Evolutionary conservation across 2,113 vertebrate genomes (phyloP), one percentile per base, ranked within the genome.

Genomic region (Struthidea cinerea): DNA sequence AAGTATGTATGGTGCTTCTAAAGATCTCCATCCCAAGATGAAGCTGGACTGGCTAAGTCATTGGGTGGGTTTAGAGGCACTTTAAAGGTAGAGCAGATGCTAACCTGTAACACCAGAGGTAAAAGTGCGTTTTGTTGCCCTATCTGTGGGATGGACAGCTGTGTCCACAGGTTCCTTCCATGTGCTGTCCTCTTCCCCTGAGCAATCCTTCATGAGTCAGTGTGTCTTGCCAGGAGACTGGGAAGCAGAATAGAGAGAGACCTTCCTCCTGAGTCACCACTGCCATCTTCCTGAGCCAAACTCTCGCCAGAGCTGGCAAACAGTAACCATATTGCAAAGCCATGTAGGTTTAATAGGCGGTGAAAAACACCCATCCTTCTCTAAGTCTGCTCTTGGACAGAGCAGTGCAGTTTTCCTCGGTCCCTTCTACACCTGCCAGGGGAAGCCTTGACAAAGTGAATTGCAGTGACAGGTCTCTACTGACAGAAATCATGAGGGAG

Each of bases 401-500:
- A 73, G 46, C 6, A 6, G 28, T 26, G 68, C 60, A 49, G 44
- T 50, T 80, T 37, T 47, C 24, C 41, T 46, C 61, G 60, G 44
- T 35, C 50, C 30, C 26, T 91, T 73, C 37, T 28, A 24, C 16
- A 20, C 49, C 56, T 77, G 46, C 59, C 41, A 39, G 7, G 42
- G 28, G 49, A 59, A 82, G 24, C 33, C 52, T 60, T 87, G 52
- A 47, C 50, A 82, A 68, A 71, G 37, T 0, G 0, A 52, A 44
- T 37, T 0, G 0, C 24, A 11, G 35, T 27, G 39, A 33, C 13
- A 5, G 6, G 17, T 57, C 11, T 70, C 64, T 52, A 28, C 21
- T 77, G 20, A 22, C 6, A 3, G 55, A 27, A 50, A 21, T 65
- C 59, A 2, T n/a, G 41, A 63, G 11, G 46, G 27, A 57, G 42